Percentiles rank a stretch among this genome's conserved stretches.
Evolutionary conservation across 2,888 invertebrate genomes (phyloP).

Genomic region (Cheilosia scutellata): DNA sequence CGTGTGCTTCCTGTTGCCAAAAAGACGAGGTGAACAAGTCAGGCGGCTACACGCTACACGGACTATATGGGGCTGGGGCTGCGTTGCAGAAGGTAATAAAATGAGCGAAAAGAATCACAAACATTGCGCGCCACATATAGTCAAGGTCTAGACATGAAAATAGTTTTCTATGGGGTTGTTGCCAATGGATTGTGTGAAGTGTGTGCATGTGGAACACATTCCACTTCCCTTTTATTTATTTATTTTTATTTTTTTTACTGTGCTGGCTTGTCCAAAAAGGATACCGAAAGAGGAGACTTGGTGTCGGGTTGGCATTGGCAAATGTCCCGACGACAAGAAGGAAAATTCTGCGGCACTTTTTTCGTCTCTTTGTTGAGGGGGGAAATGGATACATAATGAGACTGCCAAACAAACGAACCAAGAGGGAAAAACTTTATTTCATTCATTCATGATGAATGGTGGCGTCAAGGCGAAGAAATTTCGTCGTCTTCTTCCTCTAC

Average conservation of each 20-base stretch:
- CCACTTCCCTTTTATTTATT: constrained; percentile 19
- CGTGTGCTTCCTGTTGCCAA: constrained; percentile 70
- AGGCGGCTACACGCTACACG: constrained; percentile 6
- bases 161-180: constrained; percentile 54
- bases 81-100: constrained; percentile 70
- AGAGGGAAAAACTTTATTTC: constrained; percentile 57
- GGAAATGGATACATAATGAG: constrained; percentile 56
- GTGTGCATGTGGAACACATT: constrained; percentile 49
- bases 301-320: constrained; percentile 75
- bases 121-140: constrained; percentile 51
- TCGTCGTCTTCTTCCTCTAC: constrained; percentile 37
- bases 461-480: constrained; percentile 73
- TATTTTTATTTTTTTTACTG: neutral
- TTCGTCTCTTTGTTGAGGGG: constrained; percentile 25
- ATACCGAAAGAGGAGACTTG: constrained; percentile 52
- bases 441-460: constrained; percentile 74
- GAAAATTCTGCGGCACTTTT: constrained; percentile 68
- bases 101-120: constrained; percentile 14
- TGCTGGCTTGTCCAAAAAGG: constrained; percentile 43
- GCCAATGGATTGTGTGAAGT: constrained; percentile 29
- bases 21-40: constrained; percentile 24
- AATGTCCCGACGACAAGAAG: constrained; percentile 65
- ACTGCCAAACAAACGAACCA: constrained; percentile 60
- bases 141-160: constrained; percentile 77
- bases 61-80: constrained; percentile 5